Evolutionary conservation across 2,113 vertebrate genomes (phyloP).

Genomic region (Ardeotis arabs): DNA sequence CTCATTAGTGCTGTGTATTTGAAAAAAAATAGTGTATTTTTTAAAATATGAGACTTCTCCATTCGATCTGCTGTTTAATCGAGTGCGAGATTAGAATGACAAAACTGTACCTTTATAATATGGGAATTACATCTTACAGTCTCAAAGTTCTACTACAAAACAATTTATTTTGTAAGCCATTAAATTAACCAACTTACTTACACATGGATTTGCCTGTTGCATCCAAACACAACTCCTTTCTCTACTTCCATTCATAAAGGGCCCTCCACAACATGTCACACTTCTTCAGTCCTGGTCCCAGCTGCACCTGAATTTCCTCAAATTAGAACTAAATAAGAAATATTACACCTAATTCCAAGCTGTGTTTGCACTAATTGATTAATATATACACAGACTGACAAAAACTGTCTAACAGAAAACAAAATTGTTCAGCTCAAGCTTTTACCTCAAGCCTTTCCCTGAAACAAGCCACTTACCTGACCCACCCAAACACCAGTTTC

Average conservation of each 20-base stretch:
- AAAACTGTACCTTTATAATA: not conserved
- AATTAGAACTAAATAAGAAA: not conserved
- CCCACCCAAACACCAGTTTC: not conserved
- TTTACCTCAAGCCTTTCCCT: not conserved
- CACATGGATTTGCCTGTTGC: not conserved
- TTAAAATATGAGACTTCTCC: not conserved
- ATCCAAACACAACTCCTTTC: not conserved
- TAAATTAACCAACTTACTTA: not conserved
- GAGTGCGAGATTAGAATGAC: not conserved
- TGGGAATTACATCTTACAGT: not conserved
- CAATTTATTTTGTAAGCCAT: not conserved
- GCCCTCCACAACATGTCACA: not conserved
- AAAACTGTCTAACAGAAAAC: not conserved
- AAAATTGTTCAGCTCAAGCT: not conserved
- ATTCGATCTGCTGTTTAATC: not conserved
- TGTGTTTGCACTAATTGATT: not conserved
- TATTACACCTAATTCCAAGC: not conserved
- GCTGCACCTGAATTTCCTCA: not conserved
- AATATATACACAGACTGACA: not conserved
- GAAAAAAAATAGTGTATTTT: not conserved
- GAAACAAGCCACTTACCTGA: not conserved
- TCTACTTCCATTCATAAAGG: not conserved
- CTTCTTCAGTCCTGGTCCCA: not conserved
- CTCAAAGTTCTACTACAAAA: not conserved
- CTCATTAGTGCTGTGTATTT: not conserved